A percentile compares a stretch with the other conserved stretches of the same genome.
Conservation (phyloP, 2,797 vertebrate species). For the Chloroceryle inda region DNA sequence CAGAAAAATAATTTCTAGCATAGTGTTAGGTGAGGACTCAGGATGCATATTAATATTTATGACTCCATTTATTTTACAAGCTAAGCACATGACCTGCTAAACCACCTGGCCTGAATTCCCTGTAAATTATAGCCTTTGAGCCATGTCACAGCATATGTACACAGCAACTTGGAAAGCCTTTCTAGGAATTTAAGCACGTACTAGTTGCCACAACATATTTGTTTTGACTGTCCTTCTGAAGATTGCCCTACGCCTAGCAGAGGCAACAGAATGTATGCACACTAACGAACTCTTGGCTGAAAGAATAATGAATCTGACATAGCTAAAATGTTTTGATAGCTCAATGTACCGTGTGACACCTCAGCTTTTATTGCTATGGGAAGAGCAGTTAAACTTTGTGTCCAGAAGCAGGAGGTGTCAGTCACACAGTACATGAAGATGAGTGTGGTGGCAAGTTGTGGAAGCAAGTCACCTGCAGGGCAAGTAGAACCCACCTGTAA, state of each 20-base stretch:
- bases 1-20: background rate
- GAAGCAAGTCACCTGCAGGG: background rate
- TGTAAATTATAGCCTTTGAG: background rate
- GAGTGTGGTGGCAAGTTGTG: accelerated
- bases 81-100: background rate
- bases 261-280: accelerated
- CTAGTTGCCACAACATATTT: background rate
- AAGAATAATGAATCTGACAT: background rate
- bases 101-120: background rate
- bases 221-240: background rate
- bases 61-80: background rate
- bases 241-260: background rate
- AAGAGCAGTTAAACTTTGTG: background rate
- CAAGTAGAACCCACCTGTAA: background rate
- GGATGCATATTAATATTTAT: background rate
- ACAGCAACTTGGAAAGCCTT: background rate
- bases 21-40: background rate
- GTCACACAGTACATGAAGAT: background rate
- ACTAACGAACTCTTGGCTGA: background rate
- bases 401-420: background rate
- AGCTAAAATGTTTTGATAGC: background rate
- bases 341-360: background rate
- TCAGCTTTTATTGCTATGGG: background rate
- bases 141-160: background rate
- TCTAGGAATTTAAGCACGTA: background rate